Conservation (phyloP, 2,888 invertebrate species). For the Drosophila kuntzei region DNA sequence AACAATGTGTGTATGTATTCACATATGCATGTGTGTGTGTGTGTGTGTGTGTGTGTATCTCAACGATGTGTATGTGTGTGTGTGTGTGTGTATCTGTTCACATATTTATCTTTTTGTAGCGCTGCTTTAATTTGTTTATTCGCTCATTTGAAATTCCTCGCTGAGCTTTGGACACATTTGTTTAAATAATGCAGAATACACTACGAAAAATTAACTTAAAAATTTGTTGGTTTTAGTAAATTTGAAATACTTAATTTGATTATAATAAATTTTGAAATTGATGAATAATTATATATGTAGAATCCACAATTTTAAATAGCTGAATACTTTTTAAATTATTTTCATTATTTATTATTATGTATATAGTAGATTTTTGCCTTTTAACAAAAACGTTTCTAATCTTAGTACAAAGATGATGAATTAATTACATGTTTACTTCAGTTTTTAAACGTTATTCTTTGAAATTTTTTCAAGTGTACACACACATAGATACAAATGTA, state of each 20-base stretch:
- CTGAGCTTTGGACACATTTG: constrained; percentile 65
- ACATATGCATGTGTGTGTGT: neutral
- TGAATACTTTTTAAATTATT: too few species aligned
- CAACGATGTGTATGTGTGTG: neutral
- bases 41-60: too few species aligned
- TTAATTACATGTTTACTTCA: too few species aligned
- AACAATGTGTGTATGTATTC: constrained; percentile 14
- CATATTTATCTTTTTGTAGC: constrained; percentile 46
- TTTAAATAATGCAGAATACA: constrained; percentile 60
- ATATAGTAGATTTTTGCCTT: too few species aligned
- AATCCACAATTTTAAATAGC: too few species aligned
- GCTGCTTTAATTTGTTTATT: constrained; percentile 68
- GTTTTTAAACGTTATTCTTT: neutral
- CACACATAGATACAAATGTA: constrained; percentile 31
- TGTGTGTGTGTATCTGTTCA: constrained; percentile 2
- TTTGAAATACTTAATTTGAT: too few species aligned
- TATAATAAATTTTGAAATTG: too few species aligned
- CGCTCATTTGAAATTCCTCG: constrained; percentile 55
- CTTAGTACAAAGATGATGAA: too few species aligned
- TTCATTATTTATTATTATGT: too few species aligned
- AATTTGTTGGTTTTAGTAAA: too few species aligned
- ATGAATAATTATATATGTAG: too few species aligned
- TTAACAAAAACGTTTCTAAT: too few species aligned
- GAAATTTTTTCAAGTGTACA: constrained; percentile 52
- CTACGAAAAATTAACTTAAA: constrained; percentile 6